Base-by-base conservation (phyloP, 2,888 invertebrate species). In the Pandemis corylana region DNA sequence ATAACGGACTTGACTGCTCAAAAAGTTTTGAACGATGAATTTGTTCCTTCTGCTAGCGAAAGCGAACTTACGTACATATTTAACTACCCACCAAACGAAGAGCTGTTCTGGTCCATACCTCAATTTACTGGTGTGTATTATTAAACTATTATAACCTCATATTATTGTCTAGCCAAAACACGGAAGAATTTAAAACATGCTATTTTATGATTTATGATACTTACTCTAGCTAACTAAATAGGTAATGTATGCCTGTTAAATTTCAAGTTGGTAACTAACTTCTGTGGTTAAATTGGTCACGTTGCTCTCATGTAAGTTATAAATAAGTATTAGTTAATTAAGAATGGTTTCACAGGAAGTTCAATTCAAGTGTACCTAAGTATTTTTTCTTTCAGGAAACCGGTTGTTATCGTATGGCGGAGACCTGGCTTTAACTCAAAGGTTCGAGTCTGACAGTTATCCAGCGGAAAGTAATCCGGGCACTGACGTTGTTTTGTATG, bases 391-490 rank as follows among this genome's bases (percentile, higher is more conserved):
- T 28, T 4, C 77, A 85, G 97, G 97, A 61, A 96, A 97, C 84
- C 95, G 97, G 92, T 95, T 99, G 7, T 95, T 97, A 73, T 98
- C 99, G 0, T 99, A 99, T 85, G 98, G 98, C 0, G 99, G 99
- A 0, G 95, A 95, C 69, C 88, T 99, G 6, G 96, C 96, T 15
- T 96, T 98, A 76, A 96, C 96, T 0, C 96, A 98, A 82, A 95
- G 95, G 75, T 97, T 96, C 81, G 94, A 95, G 6, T 95, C 96
- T 0, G n/a, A 63, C 20, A 95, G 95, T 1, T 83, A 88, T 66
- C 89, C 90, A 12, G 82, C 85, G 9, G 76, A 80, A 3, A 92
- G 95, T 0, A 93, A 94, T 64, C 95, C 96, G 20, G 98, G 98
- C 84, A 96, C 96, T 63, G 98, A 99, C 88, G 96, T 99, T 0